Evolutionary conservation across 2,113 vertebrate genomes (phyloP).

Genomic region (Riparia riparia): DNA sequence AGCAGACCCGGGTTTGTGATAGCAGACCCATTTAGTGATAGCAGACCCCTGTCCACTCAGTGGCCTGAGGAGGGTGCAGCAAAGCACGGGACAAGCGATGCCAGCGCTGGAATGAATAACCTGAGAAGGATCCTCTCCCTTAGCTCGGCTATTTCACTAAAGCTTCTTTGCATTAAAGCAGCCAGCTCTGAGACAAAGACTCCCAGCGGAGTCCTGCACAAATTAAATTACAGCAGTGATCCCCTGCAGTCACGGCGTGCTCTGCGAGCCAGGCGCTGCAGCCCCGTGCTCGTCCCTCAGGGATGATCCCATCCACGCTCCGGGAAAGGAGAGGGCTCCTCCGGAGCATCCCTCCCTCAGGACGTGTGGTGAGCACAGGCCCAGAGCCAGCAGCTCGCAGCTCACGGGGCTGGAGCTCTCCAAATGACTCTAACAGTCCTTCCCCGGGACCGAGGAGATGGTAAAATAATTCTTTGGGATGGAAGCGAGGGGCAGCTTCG

Average conservation of each 20-base stretch:
- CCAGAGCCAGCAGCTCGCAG: background rate
- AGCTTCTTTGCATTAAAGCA: background rate
- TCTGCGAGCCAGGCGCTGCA: background rate
- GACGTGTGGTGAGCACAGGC: background rate
- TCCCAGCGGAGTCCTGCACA: background rate
- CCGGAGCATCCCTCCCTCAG: background rate
- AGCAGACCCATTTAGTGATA: too few species aligned
- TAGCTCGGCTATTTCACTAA: background rate
- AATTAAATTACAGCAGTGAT: background rate
- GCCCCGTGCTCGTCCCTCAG: fast-evolving
- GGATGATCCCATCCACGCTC: background rate
- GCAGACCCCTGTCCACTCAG: background rate
- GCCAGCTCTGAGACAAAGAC: background rate
- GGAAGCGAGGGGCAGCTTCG: background rate
- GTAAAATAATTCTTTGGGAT: background rate
- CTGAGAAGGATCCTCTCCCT: background rate
- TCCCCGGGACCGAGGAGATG: background rate
- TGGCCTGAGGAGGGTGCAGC: fast-evolving
- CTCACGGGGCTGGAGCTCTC: background rate
- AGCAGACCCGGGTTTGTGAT: background rate
- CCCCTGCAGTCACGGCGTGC: fast-evolving
- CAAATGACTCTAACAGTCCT: background rate
- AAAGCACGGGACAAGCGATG: background rate
- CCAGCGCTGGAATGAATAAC: background rate
- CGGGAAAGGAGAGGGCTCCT: background rate